phyloP scores from a whole-genome alignment of 2,797 vertebrate genomes.

The Diglossa cyanea region DNA sequence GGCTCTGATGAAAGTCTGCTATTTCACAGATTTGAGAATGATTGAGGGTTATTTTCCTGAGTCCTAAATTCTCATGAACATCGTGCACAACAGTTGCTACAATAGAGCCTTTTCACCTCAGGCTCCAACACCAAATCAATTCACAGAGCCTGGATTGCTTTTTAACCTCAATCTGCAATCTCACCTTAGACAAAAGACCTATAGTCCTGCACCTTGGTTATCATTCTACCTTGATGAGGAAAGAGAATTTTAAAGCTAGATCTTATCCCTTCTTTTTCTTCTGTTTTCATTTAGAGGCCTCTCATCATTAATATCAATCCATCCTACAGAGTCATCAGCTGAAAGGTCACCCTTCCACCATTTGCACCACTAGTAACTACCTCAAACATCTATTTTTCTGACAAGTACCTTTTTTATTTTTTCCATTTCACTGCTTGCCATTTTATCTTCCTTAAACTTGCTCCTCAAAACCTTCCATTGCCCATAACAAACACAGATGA shows the following conservation, averaged over 20 bases:
- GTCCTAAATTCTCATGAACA: not conserved
- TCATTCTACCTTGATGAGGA: not conserved
- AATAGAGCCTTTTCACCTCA: not conserved
- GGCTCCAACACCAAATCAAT: not conserved
- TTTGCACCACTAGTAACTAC: not conserved
- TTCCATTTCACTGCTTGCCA: not conserved
- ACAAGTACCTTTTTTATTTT: not conserved
- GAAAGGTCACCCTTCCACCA: slow-evolving; percentile 4
- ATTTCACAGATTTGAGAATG: not conserved
- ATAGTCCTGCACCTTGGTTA: not conserved
- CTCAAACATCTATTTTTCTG: not conserved
- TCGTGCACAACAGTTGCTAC: not conserved
- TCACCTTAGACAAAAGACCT: not conserved
- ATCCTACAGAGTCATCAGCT: not conserved
- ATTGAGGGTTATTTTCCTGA: not conserved
- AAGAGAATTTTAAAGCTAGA: not conserved
- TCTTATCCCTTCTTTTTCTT: not conserved
- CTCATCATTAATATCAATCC: not conserved
- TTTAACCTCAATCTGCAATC: not conserved
- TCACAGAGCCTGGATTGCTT: not conserved
- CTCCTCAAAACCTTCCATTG: not conserved
- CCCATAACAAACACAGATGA: not conserved
- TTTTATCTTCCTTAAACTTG: not conserved
- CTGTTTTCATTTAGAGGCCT: not conserved
- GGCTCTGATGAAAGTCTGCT: not conserved